These are phyloP conservation scores for Lampropteryx suffumata DNA, from an alignment of 2,888 invertebrate genomes.

Conservation along the genomic window DNA sequence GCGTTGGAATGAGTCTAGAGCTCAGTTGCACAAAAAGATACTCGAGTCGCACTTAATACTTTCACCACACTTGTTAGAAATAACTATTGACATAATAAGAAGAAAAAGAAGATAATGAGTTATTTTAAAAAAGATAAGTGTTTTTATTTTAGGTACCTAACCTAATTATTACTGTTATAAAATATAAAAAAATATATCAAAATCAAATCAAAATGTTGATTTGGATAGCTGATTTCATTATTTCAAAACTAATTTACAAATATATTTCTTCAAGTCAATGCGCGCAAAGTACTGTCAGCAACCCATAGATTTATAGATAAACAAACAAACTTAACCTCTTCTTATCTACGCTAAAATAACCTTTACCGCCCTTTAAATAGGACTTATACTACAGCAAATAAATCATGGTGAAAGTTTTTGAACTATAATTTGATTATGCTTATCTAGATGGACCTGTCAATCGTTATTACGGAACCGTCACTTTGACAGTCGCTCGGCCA, in stretches of 20 bases:
- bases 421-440: slow-evolving; percentile 68
- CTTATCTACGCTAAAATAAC: slow-evolving; percentile 2
- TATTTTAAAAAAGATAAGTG: no score
- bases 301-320: slow-evolving; percentile 45
- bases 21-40: no score
- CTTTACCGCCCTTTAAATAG: background rate
- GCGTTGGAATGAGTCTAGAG: no score
- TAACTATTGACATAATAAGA: no score
- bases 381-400: slow-evolving; percentile 7
- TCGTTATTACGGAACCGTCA: slow-evolving; percentile 64
- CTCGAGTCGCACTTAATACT: no score
- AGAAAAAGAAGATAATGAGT: no score
- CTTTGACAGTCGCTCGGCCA: slow-evolving; percentile 56
- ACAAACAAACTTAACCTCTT: slow-evolving; percentile 30
- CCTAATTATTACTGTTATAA: background rate
- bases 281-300: slow-evolving; percentile 62
- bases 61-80: no score
- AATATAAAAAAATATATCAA: slow-evolving; percentile 15
- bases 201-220: slow-evolving; percentile 24
- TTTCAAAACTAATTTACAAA: slow-evolving; percentile 57
- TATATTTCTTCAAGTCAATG: slow-evolving; percentile 48
- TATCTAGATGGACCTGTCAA: slow-evolving; percentile 78
- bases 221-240: slow-evolving; percentile 37
- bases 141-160: no score
- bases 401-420: slow-evolving; percentile 28